These are phyloP conservation scores for Botrylloides violaceus DNA, from an alignment of 23 tunicate genomes.

Conservation along the genomic window DNA sequence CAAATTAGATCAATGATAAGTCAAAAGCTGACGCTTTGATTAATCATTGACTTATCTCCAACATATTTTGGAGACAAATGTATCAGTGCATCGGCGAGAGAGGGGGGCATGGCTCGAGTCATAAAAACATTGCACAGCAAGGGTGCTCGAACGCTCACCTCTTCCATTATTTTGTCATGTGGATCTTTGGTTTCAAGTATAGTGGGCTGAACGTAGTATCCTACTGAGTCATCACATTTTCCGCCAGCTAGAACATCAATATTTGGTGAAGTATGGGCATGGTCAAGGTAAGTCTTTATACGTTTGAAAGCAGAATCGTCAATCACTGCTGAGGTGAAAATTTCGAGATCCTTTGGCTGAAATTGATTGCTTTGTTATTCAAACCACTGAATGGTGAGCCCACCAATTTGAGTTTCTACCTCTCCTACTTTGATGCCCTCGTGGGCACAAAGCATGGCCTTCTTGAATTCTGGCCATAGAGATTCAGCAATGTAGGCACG, in stretches of 20 bases:
- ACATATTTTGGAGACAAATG: neutral
- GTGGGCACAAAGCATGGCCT: conserved; percentile 62
- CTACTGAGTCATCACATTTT: conserved; percentile 72
- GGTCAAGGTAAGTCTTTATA: conserved; percentile 66
- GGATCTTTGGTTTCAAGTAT: conserved; percentile 65
- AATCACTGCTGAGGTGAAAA: conserved; percentile 94
- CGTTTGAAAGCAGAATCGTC: conserved; percentile 89
- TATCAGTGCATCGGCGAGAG: neutral
- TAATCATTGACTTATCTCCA: neutral
- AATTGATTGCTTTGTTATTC: no score
- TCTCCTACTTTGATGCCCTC: conserved; percentile 80
- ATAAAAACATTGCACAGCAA: neutral
- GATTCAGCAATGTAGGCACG: conserved; percentile 91
- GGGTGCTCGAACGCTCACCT: conserved; percentile 44
- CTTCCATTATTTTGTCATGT: conserved; percentile 70
- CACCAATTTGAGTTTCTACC: conserved; percentile 16
- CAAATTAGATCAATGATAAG: no score
- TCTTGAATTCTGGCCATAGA: conserved; percentile 82
- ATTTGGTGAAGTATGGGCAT: conserved; percentile 48
- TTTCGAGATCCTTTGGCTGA: conserved; percentile 64
- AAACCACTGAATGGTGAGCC: no score
- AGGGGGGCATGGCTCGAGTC: neutral
- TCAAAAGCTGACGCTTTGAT: no score
- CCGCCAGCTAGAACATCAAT: conserved; percentile 95
- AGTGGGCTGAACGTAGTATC: conserved; percentile 92